These are phyloP conservation scores for Aramus guarauna DNA, from an alignment of 2,113 vertebrate genomes.

Conservation along the genomic window DNA sequence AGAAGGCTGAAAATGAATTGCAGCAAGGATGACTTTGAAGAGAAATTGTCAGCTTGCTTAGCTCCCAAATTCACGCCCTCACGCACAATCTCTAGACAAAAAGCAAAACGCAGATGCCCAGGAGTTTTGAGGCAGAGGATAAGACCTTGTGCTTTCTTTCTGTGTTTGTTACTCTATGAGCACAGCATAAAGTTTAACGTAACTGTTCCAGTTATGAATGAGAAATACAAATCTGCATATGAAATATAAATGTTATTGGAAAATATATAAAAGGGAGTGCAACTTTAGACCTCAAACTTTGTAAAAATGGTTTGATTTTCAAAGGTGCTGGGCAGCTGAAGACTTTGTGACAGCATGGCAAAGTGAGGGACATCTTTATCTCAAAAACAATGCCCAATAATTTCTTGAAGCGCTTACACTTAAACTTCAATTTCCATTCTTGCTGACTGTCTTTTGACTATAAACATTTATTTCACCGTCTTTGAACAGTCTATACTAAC, in stretches of 20 bases:
- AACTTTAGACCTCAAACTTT: neutral
- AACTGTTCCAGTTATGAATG: neutral
- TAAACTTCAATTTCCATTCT: neutral
- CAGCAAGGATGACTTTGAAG: constrained; percentile 30
- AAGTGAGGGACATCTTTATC: neutral
- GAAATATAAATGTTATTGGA: neutral
- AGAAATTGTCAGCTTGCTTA: constrained; percentile 24
- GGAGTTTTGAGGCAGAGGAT: neutral
- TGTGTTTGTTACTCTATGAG: neutral
- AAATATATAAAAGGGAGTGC: neutral
- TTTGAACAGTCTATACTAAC: neutral
- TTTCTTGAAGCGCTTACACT: neutral
- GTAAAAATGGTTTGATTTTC: neutral
- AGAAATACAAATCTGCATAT: neutral
- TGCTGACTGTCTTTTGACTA: neutral
- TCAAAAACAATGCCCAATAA: neutral
- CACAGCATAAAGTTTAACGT: neutral
- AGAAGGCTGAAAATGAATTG: constrained; percentile 21
- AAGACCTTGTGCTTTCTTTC: neutral
- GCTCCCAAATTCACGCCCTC: neutral
- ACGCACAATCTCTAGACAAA: neutral
- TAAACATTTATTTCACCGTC: neutral
- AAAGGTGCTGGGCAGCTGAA: neutral
- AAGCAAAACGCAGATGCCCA: neutral
- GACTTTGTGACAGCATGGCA: neutral